Percentiles rank a stretch among this genome's conserved stretches.
These are phyloP conservation scores for Philaethria dido DNA, from an alignment of 2,888 invertebrate genomes.

Conservation along the genomic window DNA sequence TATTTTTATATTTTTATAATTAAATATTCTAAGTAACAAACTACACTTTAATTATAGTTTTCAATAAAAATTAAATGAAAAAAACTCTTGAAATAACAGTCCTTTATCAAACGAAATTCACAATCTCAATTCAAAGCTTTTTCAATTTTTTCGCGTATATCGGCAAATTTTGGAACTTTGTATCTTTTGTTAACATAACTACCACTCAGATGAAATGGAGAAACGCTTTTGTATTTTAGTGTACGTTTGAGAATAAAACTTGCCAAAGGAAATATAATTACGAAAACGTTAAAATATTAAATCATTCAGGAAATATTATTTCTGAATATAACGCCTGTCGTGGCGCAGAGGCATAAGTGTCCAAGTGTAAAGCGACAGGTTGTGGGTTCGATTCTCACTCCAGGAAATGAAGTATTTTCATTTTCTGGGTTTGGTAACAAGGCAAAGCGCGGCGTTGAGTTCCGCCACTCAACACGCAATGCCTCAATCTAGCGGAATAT, in stretches of 20 bases:
- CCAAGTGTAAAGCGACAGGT: too few species aligned
- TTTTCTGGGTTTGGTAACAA: too few species aligned
- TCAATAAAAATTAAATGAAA: background rate
- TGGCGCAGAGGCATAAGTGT: too few species aligned
- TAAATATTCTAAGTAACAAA: too few species aligned
- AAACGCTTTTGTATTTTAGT: slow-evolving; percentile 10
- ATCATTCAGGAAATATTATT: background rate
- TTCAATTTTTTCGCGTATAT: background rate
- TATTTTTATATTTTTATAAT: background rate
- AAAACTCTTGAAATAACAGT: background rate
- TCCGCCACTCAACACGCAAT: too few species aligned
- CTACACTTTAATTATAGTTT: background rate
- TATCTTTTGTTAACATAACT: background rate
- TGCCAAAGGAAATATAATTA: background rate
- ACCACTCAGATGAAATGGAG: background rate
- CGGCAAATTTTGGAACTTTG: background rate
- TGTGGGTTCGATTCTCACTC: too few species aligned
- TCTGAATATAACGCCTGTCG: too few species aligned
- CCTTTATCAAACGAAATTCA: background rate
- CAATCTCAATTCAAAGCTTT: background rate
- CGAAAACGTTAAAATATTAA: background rate
- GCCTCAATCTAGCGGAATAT: too few species aligned
- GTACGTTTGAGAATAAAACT: slow-evolving; percentile 2
- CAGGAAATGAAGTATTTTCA: too few species aligned
- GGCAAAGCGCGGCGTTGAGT: too few species aligned